These are phyloP conservation scores for Drosophila nasuta DNA, from an alignment of 1,140 invertebrate genomes.

Conservation along the genomic window DNA sequence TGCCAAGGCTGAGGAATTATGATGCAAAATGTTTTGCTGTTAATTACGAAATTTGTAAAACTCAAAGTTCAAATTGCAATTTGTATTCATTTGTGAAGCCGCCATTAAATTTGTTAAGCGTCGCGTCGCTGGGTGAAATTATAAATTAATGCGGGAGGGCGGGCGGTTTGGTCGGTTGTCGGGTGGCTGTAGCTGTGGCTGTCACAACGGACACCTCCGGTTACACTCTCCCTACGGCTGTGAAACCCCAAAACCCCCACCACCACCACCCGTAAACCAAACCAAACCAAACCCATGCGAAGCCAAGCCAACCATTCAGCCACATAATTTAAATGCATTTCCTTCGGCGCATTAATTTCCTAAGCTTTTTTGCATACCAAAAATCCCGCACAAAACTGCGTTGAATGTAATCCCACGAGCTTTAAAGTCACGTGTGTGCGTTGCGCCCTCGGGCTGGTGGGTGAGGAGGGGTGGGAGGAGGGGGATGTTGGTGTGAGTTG, in stretches of 20 bases:
- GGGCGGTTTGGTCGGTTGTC: not conserved
- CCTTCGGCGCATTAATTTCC: conserved; percentile 81
- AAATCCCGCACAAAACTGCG: conserved; percentile 75
- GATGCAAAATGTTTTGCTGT: conserved; percentile 74
- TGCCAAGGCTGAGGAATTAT: conserved; percentile 59
- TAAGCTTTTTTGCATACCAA: conserved; percentile 79
- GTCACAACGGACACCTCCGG: conserved; percentile 69
- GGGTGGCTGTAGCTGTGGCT: conserved; percentile 11
- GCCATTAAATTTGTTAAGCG: conserved; percentile 67
- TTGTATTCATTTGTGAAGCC: conserved; percentile 78
- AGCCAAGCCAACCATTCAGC: conserved; percentile 29
- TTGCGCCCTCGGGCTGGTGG: conserved; percentile 27
- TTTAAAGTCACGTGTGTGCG: conserved; percentile 79
- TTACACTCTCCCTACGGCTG: conserved; percentile 1
- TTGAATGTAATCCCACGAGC: conserved; percentile 79
- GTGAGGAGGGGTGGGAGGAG: not conserved
- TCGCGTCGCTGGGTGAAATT: conserved; percentile 56
- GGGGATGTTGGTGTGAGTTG: not conserved
- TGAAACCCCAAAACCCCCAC: not conserved
- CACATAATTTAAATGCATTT: conserved; percentile 82
- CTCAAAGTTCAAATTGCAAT: conserved; percentile 81
- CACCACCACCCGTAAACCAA: conserved; percentile 6
- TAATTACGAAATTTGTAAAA: conserved; percentile 79
- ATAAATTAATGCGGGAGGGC: conserved; percentile 76
- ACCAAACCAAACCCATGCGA: not conserved